These are phyloP conservation scores for Batillaria attramentaria DNA, from an alignment of 1,140 invertebrate species.

Conservation along the genomic window DNA sequence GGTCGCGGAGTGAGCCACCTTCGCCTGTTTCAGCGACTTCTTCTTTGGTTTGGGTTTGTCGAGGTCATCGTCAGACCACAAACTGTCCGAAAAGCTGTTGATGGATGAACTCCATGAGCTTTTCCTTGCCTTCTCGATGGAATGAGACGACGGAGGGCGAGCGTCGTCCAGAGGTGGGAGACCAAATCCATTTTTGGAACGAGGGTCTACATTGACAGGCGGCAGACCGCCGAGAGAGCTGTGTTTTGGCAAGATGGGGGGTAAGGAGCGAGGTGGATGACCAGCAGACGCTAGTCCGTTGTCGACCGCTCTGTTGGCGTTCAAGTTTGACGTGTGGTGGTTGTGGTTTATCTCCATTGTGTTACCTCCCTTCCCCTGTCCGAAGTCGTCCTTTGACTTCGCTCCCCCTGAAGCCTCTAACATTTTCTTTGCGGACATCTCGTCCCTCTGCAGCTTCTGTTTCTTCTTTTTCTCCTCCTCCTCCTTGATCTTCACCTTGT, in stretches of 20 bases:
- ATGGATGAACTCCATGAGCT: slow-evolving; percentile 57
- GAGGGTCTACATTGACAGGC: slow-evolving; percentile 1
- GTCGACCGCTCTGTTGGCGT: background rate
- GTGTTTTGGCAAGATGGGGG: slow-evolving; percentile 1
- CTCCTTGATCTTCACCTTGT: slow-evolving; percentile 57
- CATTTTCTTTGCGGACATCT: slow-evolving; percentile 23
- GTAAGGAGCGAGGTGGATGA: slow-evolving; percentile 7
- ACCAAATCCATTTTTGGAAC: slow-evolving; percentile 25
- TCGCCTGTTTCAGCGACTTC: slow-evolving; percentile 24
- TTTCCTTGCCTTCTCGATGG: slow-evolving; percentile 47
- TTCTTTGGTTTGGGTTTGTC: slow-evolving; percentile 35
- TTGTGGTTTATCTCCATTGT: slow-evolving; percentile 38
- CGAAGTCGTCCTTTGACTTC: background rate
- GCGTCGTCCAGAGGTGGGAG: slow-evolving; percentile 33
- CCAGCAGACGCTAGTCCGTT: background rate
- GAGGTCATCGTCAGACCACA: slow-evolving; percentile 62
- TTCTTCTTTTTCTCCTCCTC: slow-evolving; percentile 33
- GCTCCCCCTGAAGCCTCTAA: slow-evolving; percentile 30
- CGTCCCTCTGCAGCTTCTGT: slow-evolving; percentile 35
- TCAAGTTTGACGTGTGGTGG: slow-evolving; percentile 28
- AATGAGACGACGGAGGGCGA: slow-evolving; percentile 45
- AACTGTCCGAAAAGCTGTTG: slow-evolving; percentile 66
- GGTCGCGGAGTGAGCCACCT: slow-evolving; percentile 18
- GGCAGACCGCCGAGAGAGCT: slow-evolving; percentile 19
- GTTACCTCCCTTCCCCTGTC: slow-evolving; percentile 1